Percentiles rank a stretch among this genome's conserved stretches.
These are phyloP conservation scores for Papilio helenus DNA, from an alignment of 1,140 invertebrate genomes.

Conservation along the genomic window DNA sequence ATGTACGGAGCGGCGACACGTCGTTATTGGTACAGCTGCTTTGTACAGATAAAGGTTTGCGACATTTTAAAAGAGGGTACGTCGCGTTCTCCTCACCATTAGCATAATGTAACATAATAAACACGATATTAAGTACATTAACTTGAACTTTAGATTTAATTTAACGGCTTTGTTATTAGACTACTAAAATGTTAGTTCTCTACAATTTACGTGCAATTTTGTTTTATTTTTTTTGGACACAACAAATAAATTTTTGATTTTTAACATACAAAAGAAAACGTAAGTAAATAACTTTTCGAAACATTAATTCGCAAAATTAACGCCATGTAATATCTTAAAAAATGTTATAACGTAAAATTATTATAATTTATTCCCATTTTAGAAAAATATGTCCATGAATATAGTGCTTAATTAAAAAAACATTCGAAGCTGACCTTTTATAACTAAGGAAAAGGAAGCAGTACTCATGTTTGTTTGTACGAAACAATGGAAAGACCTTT, in stretches of 20 bases:
- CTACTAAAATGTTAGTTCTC: no score
- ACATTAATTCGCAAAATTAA: no score
- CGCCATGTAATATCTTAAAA: no score
- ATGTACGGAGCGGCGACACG: slow-evolving; percentile 9
- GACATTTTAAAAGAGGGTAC: slow-evolving; percentile 21
- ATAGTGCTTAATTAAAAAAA: no score
- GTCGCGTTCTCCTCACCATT: slow-evolving; percentile 10
- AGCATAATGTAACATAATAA: slow-evolving; percentile 27
- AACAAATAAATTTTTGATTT: no score
- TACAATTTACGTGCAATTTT: not conserved
- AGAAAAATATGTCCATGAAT: no score
- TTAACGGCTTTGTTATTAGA: not conserved
- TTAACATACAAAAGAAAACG: not conserved
- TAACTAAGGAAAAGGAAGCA: slow-evolving; percentile 7
- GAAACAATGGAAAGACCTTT: not conserved
- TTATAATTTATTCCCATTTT: no score
- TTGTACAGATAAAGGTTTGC: slow-evolving; percentile 33
- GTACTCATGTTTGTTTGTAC: not conserved
- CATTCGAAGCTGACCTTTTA: not conserved
- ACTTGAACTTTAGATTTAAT: slow-evolving; percentile 5
- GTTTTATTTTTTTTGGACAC: not conserved
- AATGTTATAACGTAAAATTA: no score
- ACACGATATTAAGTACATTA: not conserved
- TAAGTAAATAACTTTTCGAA: no score
- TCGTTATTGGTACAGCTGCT: slow-evolving; percentile 30